Percentiles rank a stretch among this genome's conserved stretches.
Evolutionary conservation across 2,797 vertebrate species (phyloP).

Genomic region (Amniataba percoides): DNA sequence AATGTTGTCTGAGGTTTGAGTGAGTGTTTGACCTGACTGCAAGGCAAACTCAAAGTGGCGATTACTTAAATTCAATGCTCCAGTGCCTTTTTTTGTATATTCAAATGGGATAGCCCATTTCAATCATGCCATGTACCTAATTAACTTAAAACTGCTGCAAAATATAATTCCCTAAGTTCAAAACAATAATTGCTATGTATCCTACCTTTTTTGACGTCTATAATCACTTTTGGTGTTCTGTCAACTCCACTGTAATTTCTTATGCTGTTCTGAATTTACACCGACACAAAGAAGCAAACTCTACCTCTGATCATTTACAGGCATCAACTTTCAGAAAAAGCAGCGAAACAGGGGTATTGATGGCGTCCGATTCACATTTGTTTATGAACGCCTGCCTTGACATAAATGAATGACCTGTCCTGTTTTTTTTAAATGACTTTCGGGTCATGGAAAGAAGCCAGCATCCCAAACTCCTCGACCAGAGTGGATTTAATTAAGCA

Average conservation of each 20-base stretch:
- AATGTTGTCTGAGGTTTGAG: background rate
- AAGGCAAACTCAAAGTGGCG: background rate
- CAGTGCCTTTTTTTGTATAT: no score
- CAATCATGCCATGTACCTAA: background rate
- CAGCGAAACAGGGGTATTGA: background rate
- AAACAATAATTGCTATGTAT: background rate
- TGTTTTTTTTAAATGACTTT: conserved; percentile 34
- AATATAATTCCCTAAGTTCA: background rate
- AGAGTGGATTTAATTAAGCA: conserved; percentile 78
- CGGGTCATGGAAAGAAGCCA: conserved; percentile 52
- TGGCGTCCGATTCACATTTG: background rate
- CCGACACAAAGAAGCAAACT: background rate
- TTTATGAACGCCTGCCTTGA: background rate
- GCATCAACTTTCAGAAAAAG: background rate
- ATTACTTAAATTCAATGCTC: background rate
- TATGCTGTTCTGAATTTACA: background rate
- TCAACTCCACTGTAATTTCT: background rate
- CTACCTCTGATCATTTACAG: background rate
- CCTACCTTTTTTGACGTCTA: background rate
- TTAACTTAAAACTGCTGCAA: background rate
- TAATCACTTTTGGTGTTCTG: background rate
- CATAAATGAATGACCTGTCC: conserved; percentile 24
- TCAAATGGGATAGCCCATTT: background rate
- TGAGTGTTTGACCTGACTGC: background rate
- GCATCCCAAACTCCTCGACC: conserved; percentile 42